phyloP scores from a whole-genome alignment of 2,888 invertebrate genomes.

The Drosophila merina region DNA sequence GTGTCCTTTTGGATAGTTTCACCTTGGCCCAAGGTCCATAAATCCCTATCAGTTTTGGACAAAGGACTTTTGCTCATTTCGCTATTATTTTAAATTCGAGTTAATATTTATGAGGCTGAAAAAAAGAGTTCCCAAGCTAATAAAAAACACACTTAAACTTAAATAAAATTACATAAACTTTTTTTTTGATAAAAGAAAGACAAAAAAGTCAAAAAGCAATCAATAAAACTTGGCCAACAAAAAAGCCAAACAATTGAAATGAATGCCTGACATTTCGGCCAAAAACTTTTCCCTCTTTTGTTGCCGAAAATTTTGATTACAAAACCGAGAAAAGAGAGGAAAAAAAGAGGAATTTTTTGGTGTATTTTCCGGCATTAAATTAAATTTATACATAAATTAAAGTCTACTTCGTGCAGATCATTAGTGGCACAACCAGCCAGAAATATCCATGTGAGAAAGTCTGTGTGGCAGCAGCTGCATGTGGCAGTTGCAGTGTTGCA shows the following conservation, averaged over 20 bases:
- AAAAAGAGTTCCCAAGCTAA: neutral
- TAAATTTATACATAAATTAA: conserved; percentile 80
- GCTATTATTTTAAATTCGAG: conserved; percentile 51
- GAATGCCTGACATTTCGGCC: conserved; percentile 57
- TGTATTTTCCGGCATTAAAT: conserved; percentile 78
- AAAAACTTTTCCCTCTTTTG: conserved; percentile 20
- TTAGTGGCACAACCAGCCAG: conserved; percentile 53
- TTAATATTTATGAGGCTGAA: conserved; percentile 42
- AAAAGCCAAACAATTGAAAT: conserved; percentile 21
- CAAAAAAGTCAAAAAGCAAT: conserved; percentile 6
- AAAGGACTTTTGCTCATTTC: conserved; percentile 25
- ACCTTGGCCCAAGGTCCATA: conserved; percentile 12
- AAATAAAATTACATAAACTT: conserved; percentile 27
- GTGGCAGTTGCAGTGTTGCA: conserved; percentile 10
- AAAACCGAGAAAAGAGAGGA: conserved; percentile 45
- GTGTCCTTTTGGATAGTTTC: neutral
- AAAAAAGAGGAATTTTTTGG: conserved; percentile 45
- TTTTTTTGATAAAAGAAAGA: conserved; percentile 1
- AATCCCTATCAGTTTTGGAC: conserved; percentile 14
- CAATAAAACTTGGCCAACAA: conserved; percentile 5
- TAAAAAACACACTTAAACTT: conserved; percentile 1
- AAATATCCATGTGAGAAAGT: conserved; percentile 49
- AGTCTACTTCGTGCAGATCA: conserved; percentile 79
- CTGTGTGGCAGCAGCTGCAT: conserved; percentile 62
- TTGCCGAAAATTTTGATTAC: conserved; percentile 49